phyloP scores from a whole-genome alignment of 2,888 invertebrate species.

The Operophtera brumata region DNA sequence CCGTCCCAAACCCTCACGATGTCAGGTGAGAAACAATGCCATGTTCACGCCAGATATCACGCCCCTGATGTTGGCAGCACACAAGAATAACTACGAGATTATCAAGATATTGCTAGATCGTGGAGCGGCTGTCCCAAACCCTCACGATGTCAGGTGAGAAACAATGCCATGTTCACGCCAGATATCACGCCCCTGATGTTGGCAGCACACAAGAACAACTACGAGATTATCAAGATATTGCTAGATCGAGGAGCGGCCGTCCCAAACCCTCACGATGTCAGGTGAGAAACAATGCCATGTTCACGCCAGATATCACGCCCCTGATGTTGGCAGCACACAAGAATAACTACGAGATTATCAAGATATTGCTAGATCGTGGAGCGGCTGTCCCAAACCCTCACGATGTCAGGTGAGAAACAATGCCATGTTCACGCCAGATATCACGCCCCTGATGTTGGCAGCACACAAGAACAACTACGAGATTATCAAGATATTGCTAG shows the following conservation, averaged over 20 bases:
- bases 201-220: conserved; percentile 96
- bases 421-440: no score
- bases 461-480: conserved; percentile 98
- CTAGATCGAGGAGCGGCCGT: conserved; percentile 95
- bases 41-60: conserved; percentile 96
- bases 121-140: conserved; percentile 94
- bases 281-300: no score
- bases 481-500: conserved; percentile 95
- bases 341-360: conserved; percentile 97
- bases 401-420: conserved; percentile 90
- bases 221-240: conserved; percentile 96
- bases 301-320: no score
- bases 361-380: conserved; percentile 94
- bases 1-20: conserved; percentile 94
- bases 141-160: conserved; percentile 88
- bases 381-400: conserved; percentile 95
- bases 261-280: conserved; percentile 93
- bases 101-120: conserved; percentile 95
- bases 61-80: conserved; percentile 95
- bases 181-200: conserved; percentile 96
- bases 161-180: conserved; percentile 92
- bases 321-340: conserved; percentile 95
- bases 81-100: conserved; percentile 97
- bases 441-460: conserved; percentile 95
- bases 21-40: conserved; percentile 85